A percentile compares a stretch with the other conserved stretches of the same genome.
Conservation (phyloP, 2,797 vertebrate genomes). For the Pogonophryne albipinna region DNA sequence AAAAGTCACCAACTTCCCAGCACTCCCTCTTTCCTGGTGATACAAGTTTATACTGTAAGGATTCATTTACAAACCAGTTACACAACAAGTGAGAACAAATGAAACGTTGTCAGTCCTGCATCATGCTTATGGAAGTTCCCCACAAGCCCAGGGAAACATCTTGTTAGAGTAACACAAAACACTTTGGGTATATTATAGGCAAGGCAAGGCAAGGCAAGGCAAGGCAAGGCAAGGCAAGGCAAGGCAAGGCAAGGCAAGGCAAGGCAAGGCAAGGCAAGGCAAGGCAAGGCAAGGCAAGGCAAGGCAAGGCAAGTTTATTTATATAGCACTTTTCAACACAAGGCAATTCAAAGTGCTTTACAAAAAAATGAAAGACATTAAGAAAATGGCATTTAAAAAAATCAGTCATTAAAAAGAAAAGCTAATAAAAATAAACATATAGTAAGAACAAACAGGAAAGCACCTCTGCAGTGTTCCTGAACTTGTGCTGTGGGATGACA, state of each 20-base stretch:
- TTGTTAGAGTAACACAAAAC: conserved; percentile 6
- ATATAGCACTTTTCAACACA: too few species aligned
- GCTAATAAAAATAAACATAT: too few species aligned
- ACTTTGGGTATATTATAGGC: background rate
- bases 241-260: too few species aligned
- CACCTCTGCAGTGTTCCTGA: conserved; percentile 91
- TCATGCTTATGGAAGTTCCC: conserved; percentile 5
- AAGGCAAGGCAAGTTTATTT: too few species aligned
- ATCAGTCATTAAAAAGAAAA: too few species aligned
- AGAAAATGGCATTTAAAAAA: too few species aligned
- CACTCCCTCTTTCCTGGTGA: conserved; percentile 72
- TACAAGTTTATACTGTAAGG: conserved; percentile 39
- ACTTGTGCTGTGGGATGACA: conserved; percentile 92
- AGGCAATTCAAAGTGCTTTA: too few species aligned
- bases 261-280: too few species aligned
- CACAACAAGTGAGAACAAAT: conserved; percentile 21
- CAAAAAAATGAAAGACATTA: too few species aligned
- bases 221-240: too few species aligned
- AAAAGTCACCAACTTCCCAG: conserved; percentile 47
- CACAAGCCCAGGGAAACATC: background rate
- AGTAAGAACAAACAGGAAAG: conserved; percentile 11
- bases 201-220: too few species aligned
- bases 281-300: too few species aligned
- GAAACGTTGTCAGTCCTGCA: background rate
- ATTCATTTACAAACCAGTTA: conserved; percentile 28